Conservation (phyloP, 2,113 vertebrate species). For the Hirundichthys speculiger region DNA sequence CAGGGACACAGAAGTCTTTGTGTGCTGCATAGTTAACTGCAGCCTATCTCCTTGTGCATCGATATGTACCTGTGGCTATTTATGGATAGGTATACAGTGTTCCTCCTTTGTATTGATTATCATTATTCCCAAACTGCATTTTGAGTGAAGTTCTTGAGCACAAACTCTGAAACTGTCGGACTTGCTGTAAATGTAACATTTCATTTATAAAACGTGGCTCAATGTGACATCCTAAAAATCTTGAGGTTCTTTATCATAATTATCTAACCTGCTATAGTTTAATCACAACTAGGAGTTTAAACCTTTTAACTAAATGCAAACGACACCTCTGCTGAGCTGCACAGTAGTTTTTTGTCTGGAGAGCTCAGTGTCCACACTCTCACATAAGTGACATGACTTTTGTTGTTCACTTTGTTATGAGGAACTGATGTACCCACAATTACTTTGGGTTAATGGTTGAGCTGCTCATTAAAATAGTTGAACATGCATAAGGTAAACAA, state of each 20-base stretch:
- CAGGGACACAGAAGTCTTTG: not conserved
- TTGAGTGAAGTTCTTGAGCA: not conserved
- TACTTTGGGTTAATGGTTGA: not conserved
- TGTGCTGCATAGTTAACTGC: too few relatives aligned
- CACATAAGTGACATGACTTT: constrained; percentile 34
- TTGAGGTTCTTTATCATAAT: constrained; percentile 11
- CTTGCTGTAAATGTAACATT: constrained; percentile 12
- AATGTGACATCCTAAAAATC: constrained; percentile 7
- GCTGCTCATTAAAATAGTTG: not conserved
- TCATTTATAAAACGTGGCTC: not conserved
- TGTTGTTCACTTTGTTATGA: constrained; percentile 19
- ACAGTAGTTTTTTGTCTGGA: constrained; percentile 55
- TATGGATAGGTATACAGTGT: not conserved
- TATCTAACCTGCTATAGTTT: constrained; percentile 23
- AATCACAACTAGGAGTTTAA: constrained; percentile 14
- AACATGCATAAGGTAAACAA: not conserved
- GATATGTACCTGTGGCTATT: not conserved
- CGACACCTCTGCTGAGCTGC: constrained; percentile 44
- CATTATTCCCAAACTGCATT: not conserved
- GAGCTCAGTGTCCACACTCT: constrained; percentile 13
- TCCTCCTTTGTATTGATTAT: not conserved
- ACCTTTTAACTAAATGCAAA: constrained; percentile 55
- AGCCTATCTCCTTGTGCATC: too few relatives aligned
- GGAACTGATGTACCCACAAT: constrained; percentile 11
- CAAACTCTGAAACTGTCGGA: not conserved